Evolutionary conservation across 2,888 invertebrate species (phyloP).

Genomic region (Nemotelus nigrinus): DNA sequence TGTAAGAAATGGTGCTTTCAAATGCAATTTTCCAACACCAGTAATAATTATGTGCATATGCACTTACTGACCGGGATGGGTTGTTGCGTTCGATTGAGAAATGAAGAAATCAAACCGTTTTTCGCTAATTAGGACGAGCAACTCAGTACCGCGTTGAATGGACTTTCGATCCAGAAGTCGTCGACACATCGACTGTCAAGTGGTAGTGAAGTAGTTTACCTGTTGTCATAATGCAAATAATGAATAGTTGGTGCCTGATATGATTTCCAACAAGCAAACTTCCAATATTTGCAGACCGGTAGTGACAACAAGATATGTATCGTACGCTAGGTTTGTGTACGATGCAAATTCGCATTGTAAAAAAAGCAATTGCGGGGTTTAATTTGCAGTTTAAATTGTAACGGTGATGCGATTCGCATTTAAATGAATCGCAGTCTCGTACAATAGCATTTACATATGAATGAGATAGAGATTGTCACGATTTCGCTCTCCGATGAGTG

Average conservation of each 20-base stretch:
- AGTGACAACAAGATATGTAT: not conserved
- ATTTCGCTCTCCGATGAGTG: not conserved
- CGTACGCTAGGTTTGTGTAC: not conserved
- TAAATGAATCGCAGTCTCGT: conserved; percentile 1
- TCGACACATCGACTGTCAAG: not conserved
- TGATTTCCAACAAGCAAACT: not conserved
- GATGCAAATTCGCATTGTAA: conserved; percentile 38
- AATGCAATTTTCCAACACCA: conserved; percentile 33
- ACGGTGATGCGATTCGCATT: conserved; percentile 4
- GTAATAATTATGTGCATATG: conserved; percentile 3
- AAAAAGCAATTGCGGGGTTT: conserved; percentile 8
- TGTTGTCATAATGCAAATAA: not conserved
- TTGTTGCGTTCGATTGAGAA: not conserved
- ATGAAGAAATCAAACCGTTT: conserved; percentile 11
- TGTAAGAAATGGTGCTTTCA: not conserved
- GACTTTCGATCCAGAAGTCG: conserved; percentile 5
- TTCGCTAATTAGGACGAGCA: not conserved
- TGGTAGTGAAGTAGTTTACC: not conserved
- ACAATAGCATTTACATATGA: conserved; percentile 18
- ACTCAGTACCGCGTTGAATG: not conserved
- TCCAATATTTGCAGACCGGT: too few relatives aligned
- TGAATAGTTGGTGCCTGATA: not conserved
- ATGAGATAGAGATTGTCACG: not conserved
- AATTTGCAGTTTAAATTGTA: conserved; percentile 41
- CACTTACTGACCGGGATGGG: not conserved